Percentiles rank a stretch among this genome's conserved stretches.
phyloP scores from a whole-genome alignment of 1,140 invertebrate genomes.

The Zeugodacus cucurbitae region DNA sequence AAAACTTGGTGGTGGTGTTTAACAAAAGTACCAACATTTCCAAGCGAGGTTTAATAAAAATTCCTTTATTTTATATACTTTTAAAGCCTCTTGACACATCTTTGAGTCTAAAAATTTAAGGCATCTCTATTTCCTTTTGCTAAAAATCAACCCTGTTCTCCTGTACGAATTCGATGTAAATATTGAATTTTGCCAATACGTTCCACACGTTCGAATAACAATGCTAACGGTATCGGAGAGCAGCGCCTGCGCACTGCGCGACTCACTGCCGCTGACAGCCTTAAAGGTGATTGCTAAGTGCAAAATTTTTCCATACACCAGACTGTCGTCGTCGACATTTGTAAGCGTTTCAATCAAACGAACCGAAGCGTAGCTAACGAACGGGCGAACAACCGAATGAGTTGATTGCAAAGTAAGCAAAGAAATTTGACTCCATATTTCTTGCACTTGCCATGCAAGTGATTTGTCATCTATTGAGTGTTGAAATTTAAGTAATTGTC shows the following conservation, averaged over 20 bases:
- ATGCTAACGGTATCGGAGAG: neutral
- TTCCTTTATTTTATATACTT: too few species aligned
- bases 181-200: constrained; percentile 12
- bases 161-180: neutral
- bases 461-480: neutral
- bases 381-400: neutral
- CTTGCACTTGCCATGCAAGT: neutral
- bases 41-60: too few species aligned
- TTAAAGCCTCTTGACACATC: too few species aligned
- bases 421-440: neutral
- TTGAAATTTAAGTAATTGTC: neutral
- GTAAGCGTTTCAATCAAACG: constrained; percentile 34
- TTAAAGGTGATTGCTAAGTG: constrained; percentile 46
- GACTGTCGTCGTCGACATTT: constrained; percentile 44
- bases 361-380: neutral
- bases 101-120: neutral
- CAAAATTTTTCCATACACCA: constrained; percentile 47
- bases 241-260: neutral
- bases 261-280: constrained; percentile 24
- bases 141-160: neutral
- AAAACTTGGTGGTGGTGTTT: too few species aligned
- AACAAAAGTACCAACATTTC: too few species aligned
- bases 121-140: neutral
- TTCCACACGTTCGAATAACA: constrained; percentile 7
- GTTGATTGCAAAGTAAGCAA: constrained; percentile 29